These are phyloP conservation scores for Eupithecia inturbata DNA, from an alignment of 2,888 invertebrate species.

Conservation along the genomic window DNA sequence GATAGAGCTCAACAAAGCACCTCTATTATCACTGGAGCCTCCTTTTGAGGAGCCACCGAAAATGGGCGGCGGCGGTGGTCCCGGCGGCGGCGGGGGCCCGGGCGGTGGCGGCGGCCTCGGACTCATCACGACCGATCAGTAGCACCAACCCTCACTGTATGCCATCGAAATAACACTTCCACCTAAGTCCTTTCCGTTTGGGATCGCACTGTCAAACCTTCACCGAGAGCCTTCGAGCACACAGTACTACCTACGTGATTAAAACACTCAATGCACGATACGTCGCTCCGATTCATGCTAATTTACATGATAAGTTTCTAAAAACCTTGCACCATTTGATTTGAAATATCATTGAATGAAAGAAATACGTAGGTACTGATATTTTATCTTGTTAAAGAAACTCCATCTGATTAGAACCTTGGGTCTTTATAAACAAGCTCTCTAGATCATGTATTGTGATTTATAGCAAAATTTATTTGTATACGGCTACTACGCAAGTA, in stretches of 20 bases:
- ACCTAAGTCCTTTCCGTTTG: constrained; percentile 42
- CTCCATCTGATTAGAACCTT: not conserved
- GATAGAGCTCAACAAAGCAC: constrained; percentile 91
- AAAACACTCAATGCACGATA: constrained; percentile 65
- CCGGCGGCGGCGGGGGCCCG: constrained; percentile 86
- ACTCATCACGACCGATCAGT: constrained; percentile 57
- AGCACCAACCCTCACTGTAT: constrained; percentile 51
- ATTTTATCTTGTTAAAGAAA: constrained; percentile 48
- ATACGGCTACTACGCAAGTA: constrained; percentile 42
- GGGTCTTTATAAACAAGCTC: not conserved
- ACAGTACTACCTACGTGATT: constrained; percentile 66
- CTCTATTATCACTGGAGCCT: constrained; percentile 85
- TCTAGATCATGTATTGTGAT: not conserved
- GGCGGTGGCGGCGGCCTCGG: constrained; percentile 87
- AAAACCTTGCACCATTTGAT: constrained; percentile 78
- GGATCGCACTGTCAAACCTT: constrained; percentile 46
- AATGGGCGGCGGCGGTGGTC: constrained; percentile 83
- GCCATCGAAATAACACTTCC: constrained; percentile 57
- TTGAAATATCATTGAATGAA: constrained; percentile 64
- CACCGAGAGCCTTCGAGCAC: constrained; percentile 54
- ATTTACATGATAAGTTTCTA: constrained; percentile 73
- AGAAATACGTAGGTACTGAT: constrained; percentile 77
- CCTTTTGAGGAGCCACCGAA: constrained; percentile 75
- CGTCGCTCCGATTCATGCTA: constrained; percentile 70
- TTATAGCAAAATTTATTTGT: not conserved